Base-by-base conservation (phyloP, 2,113 vertebrate genomes). In the Ictidomys tridecemlineatus region DNA sequence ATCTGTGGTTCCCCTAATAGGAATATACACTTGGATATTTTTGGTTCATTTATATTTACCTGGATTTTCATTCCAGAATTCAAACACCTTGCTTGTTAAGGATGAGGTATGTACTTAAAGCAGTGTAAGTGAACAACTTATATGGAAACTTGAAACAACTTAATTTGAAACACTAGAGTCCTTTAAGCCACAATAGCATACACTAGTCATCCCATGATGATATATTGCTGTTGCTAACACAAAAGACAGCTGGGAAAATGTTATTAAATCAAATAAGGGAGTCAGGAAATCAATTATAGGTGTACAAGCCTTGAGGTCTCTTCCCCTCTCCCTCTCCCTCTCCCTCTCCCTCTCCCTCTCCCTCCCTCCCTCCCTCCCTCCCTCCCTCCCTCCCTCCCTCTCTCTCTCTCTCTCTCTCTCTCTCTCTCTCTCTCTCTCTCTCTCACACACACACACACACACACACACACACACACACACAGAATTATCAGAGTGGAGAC, bases 1-100 rank as follows among this genome's bases (percentile, higher is more conserved):
- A 89, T 92, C 16, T 67, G 39, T 72, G 67, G 34, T 85, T 32
- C 34, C 11, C 5, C 24, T 80, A 63, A 14, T 30, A 74, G 30
- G n/a, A 88, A 88, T 32, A 48, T 13, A 73, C 67, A 53, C 11
- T 39, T 95, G 20, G 30, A 51, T 65, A 72, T 51, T 85, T 91
- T 65, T 12, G 51, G 42, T 65, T 91, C 58, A 34, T 61, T 87
- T 83, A 51, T 87, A 53, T 79, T 48, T 85, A 82, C 0, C 24
- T 28, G 39, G 39, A 7, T 76, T 96, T 39, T 94, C 18, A 93
- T 91, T 96, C 83, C n/a, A 93, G 39, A 91, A 87, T 84, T 78
- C 32, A 86, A 85, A 12, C 22, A 76, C 56, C 26, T 74, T 85
- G 30, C n/a, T 88, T 91, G 1, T 56, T 56, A 65, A 93, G 69